Percentiles rank a stretch among this genome's conserved stretches.
Conservation (phyloP, 2,888 invertebrate genomes). For the Alsophila aescularia region DNA sequence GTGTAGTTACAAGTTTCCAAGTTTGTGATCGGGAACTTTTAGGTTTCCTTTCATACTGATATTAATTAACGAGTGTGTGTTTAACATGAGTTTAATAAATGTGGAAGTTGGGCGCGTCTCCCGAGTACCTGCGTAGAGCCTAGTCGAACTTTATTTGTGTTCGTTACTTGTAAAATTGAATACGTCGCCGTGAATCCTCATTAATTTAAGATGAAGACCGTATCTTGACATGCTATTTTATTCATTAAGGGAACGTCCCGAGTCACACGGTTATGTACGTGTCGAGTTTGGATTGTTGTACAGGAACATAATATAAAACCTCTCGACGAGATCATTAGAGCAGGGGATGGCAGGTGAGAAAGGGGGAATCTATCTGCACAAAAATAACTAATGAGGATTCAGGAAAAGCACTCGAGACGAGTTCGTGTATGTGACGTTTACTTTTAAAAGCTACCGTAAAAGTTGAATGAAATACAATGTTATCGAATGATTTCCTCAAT, state of each 20-base stretch:
- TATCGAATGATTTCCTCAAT: slow-evolving; percentile 22
- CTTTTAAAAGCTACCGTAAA: slow-evolving; percentile 19
- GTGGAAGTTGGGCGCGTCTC: slow-evolving; percentile 58
- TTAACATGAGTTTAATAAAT: slow-evolving; percentile 71
- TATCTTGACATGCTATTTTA: slow-evolving; percentile 83
- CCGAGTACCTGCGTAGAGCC: slow-evolving; percentile 37
- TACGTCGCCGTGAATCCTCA: slow-evolving; percentile 75
- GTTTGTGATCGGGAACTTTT: slow-evolving; percentile 74
- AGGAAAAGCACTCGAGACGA: slow-evolving; percentile 16
- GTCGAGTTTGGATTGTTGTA: slow-evolving; percentile 76
- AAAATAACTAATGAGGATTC: slow-evolving; percentile 31
- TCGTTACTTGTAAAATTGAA: slow-evolving; percentile 80
- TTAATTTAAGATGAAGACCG: slow-evolving; percentile 82
- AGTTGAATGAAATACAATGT: slow-evolving; percentile 24
- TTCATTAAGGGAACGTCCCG: slow-evolving; percentile 75
- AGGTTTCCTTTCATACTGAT: slow-evolving; percentile 74
- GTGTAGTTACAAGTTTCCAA: slow-evolving; percentile 59
- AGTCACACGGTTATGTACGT: slow-evolving; percentile 67
- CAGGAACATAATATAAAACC: slow-evolving; percentile 79
- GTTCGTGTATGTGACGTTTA: slow-evolving; percentile 26
- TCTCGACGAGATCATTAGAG: slow-evolving; percentile 75
- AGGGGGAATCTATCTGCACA: slow-evolving; percentile 40
- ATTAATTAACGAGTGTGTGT: slow-evolving; percentile 77
- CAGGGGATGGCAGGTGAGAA: slow-evolving; percentile 46
- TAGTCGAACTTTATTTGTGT: slow-evolving; percentile 74